Evolutionary conservation across 2,113 vertebrate genomes (phyloP), one percentile per base, ranked within the genome.

Genomic region (Apeltes quadracus): DNA sequence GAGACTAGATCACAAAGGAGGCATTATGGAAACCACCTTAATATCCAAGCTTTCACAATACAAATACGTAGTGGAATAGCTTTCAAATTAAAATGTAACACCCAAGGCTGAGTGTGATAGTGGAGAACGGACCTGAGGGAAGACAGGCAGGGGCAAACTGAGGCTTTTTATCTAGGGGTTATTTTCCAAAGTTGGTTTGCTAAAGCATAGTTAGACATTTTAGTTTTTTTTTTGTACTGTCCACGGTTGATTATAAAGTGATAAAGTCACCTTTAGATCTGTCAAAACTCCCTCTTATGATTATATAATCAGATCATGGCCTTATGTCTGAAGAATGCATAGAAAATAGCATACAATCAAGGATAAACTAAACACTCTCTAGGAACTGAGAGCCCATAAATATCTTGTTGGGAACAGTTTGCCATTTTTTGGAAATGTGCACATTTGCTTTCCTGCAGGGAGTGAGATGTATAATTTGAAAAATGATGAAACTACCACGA

Each of bases 1-100:
- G 36, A 58, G 32, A 84, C 11, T 11, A 75, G 36, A 72, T 87
- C 86, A 83, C 44, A 76, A 69, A 85, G 25, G 72, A 81, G 63
- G 18, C 29, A 16, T 32, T 22, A 18, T 13, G 10, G n/a, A 72
- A 61, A 61, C 57, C 25, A 72, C 9, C n/a, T 75, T 46, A 1
- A 23, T 25, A 23, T 25, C 10, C 41, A 55, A 59, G 39, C 18
- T 71, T n/a, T 59, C 2, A 70, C 43, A 74, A 10, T 14, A 63
- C 18, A 54, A n/a, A 57, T 29, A 23, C 1, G 6, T 12, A 10
- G 32, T 44, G 43, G 16, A 36, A 29, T 25, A 46, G 13, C 15
- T 65, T 75, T 23, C 69, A 46, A 22, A 27, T 44, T 29, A 43
- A 59, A 44, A 38, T 4, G 15, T 13, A 7, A 6, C 23, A 61